phyloP scores from a whole-genome alignment of 2,888 invertebrate genomes.

The Copidosoma aretas region DNA sequence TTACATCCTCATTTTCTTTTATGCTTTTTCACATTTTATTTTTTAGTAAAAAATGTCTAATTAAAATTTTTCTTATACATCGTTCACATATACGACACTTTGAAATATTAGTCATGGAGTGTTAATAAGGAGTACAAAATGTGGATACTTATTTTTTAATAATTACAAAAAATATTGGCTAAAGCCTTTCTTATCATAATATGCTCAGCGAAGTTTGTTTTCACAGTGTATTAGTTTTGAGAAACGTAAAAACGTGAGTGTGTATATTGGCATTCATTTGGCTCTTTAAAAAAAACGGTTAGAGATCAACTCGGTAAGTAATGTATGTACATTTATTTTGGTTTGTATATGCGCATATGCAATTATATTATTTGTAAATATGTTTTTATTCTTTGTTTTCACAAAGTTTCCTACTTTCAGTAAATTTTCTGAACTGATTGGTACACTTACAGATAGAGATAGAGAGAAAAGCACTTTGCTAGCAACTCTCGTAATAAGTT shows the following conservation, averaged over 20 bases:
- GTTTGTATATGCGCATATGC: too few species aligned
- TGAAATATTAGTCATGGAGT: constrained; percentile 14
- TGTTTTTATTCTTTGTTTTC: constrained; percentile 9
- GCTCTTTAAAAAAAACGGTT: background rate
- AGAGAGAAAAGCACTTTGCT: background rate
- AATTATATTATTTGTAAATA: too few species aligned
- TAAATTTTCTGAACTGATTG: constrained; percentile 16
- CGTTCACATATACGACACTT: constrained; percentile 1
- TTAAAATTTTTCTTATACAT: too few species aligned
- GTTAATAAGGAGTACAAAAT: constrained; percentile 33
- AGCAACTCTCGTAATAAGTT: too few species aligned
- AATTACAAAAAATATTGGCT: constrained; percentile 24
- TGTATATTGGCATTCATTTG: constrained; percentile 18
- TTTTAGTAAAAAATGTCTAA: constrained; percentile 5
- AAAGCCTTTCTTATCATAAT: background rate
- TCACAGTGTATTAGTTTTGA: too few species aligned
- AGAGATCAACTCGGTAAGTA: constrained; percentile 18
- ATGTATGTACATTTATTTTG: background rate
- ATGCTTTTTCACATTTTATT: background rate
- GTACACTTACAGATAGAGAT: constrained; percentile 15
- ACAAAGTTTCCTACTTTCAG: constrained; percentile 22
- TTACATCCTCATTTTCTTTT: background rate
- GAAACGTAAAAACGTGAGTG: constrained; percentile 7
- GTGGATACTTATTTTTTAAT: constrained; percentile 23
- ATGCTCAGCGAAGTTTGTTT: too few species aligned